Conservation (phyloP, 2,797 vertebrate species). For the Halcyon chelicuti region DNA sequence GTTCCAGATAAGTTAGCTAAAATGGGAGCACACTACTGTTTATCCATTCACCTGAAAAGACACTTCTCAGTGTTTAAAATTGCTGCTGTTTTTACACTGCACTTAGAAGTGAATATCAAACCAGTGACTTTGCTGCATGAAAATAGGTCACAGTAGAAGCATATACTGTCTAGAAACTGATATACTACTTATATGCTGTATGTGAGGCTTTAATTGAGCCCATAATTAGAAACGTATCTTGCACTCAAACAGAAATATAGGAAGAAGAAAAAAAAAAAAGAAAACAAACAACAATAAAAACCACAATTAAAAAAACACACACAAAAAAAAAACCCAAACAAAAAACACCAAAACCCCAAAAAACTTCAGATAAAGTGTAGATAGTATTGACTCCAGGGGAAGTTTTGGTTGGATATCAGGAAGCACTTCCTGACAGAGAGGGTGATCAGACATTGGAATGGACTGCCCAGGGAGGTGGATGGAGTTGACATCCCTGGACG, state of each 20-base stretch:
- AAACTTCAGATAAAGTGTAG: not conserved
- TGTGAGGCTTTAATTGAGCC: accelerated
- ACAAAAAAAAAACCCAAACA: not conserved
- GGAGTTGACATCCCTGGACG: too few relatives aligned
- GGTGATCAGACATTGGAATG: too few relatives aligned
- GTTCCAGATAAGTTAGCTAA: not conserved
- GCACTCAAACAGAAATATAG: not conserved
- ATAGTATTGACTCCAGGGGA: not conserved
- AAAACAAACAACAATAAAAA: not conserved
- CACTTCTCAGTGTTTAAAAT: not conserved
- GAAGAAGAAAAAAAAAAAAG: accelerated
- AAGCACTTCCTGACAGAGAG: too few relatives aligned
- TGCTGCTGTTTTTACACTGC: not conserved
- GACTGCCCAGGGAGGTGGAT: too few relatives aligned
- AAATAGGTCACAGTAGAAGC: not conserved
- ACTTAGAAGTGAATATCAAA: not conserved
- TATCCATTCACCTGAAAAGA: not conserved
- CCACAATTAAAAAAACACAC: too few relatives aligned
- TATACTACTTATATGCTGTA: not conserved
- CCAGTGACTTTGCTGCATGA: not conserved
- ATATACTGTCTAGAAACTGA: not conserved
- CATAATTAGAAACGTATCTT: not conserved
- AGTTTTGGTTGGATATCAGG: too few relatives aligned
- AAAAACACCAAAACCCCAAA: accelerated
- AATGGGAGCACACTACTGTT: not conserved